Evolutionary conservation across 1,140 invertebrate genomes (phyloP).

Genomic region (Neuroterus valhalla): DNA sequence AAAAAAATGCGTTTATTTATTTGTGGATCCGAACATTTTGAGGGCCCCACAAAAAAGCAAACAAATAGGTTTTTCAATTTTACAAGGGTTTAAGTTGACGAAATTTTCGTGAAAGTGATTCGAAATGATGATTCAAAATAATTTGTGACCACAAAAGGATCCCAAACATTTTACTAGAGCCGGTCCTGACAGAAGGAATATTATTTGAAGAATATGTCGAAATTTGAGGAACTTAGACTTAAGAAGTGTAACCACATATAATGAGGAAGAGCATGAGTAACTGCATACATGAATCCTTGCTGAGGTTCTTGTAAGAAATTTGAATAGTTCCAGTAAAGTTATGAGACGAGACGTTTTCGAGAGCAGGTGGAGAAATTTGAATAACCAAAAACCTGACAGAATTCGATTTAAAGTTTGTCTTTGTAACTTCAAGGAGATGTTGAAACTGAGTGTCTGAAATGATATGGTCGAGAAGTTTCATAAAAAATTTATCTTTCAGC

Average conservation of each 20-base stretch:
- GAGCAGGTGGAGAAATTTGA: slow-evolving; percentile 18
- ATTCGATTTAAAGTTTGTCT: slow-evolving; percentile 24
- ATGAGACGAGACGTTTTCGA: not conserved
- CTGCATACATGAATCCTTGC: slow-evolving; percentile 6
- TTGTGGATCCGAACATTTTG: too few species aligned
- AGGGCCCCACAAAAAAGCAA: too few species aligned
- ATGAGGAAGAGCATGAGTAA: slow-evolving; percentile 1
- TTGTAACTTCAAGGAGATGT: not conserved
- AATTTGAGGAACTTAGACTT: not conserved
- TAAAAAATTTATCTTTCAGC: not conserved
- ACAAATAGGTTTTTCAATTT: too few species aligned
- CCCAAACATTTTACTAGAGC: too few species aligned
- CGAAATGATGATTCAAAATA: too few species aligned
- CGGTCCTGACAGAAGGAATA: too few species aligned
- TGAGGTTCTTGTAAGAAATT: slow-evolving; percentile 5
- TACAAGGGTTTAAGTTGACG: too few species aligned
- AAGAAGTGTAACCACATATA: not conserved
- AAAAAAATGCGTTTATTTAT: too few species aligned
- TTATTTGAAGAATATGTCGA: too few species aligned
- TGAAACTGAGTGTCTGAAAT: slow-evolving; percentile 9
- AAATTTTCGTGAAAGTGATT: too few species aligned
- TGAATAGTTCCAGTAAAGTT: slow-evolving; percentile 12
- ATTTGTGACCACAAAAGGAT: too few species aligned
- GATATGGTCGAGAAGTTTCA: not conserved
- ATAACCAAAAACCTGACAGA: slow-evolving; percentile 11